Base-by-base conservation (phyloP, 2,888 invertebrate species). In the Neocrepidodera transversa region DNA sequence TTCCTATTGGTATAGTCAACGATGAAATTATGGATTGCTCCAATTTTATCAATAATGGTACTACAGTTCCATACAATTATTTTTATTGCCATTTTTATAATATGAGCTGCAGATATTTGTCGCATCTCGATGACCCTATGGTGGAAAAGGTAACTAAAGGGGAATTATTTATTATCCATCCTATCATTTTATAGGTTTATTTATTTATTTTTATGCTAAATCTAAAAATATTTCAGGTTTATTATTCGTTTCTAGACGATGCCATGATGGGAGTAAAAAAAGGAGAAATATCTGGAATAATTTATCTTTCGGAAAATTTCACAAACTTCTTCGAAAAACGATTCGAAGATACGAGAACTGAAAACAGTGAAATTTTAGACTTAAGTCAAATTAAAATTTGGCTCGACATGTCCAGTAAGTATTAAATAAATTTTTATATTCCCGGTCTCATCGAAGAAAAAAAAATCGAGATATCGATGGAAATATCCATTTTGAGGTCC, bases 1-100 rank as follows among this genome's bases (percentile, higher is more conserved):
- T 95, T 0, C 83, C 84, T 47, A 69, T 96, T 28, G 94, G 89
- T 0, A 83, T 95, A 0, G 88, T 93, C 14, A 94, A 94, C 72
- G 83, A 90, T 0, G 95, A 96, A 78, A 84, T 71, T 17, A 68
- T 70, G 60, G 49, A 63, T 10, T 80, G 80, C 58, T 43, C 54
- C 1, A 69, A 75, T 65, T 76, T 78, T 73, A 35, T 51, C 7
- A 58, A 54, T 16, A 63, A 68, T 59, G 63, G 63, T 8, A 64
- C 67, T 2, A 62, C 64, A 1, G 52, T 60, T 30, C 64, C 65
- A 5, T 64, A 67, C 36, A 58, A 55, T 30, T 63, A 61, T 47
- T 59, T 60, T 42, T 61, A 62, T 2, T 87, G 87, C 67, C 76
- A 82, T 51, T 85, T 84, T 61, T 63, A 80, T 13, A 83, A 85